These are phyloP conservation scores for Megaleporinus macrocephalus DNA, from an alignment of 2,113 vertebrate genomes.

Conservation along the genomic window DNA sequence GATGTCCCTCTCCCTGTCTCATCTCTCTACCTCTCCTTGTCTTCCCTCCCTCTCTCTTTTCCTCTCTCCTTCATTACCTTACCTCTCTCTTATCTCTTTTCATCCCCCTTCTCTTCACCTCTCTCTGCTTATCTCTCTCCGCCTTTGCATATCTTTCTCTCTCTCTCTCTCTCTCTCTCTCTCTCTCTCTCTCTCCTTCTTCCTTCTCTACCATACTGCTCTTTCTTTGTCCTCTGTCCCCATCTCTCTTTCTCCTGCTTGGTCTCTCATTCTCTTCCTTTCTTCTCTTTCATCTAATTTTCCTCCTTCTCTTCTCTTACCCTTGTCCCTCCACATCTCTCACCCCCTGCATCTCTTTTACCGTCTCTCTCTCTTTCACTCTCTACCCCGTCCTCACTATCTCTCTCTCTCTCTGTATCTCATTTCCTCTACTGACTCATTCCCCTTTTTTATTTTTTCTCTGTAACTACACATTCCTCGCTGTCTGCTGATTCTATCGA, in stretches of 20 bases:
- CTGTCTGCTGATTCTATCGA: neutral
- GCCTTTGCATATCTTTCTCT: neutral
- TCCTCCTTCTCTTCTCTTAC: neutral
- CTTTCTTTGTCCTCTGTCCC: neutral
- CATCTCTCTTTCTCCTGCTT: slow-evolving; percentile 29
- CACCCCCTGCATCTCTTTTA: no score
- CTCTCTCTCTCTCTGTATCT: neutral
- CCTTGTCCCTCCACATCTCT: neutral
- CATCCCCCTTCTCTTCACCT: no score
- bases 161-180: slow-evolving; percentile 6
- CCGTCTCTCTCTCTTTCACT: neutral
- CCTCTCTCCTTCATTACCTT: no score
- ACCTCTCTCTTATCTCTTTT: no score
- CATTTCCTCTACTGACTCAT: slow-evolving; percentile 42
- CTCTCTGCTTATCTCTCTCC: neutral
- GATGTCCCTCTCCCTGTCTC: neutral
- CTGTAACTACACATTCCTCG: no score
- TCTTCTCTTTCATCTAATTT: neutral
- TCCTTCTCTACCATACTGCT: slow-evolving; percentile 45
- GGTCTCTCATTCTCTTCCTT: neutral
- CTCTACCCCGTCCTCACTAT: no score
- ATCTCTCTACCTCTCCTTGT: neutral
- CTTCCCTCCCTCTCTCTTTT: neutral
- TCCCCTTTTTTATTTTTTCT: neutral
- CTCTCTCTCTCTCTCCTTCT: neutral